A percentile compares a stretch with the other conserved stretches of the same genome.
Evolutionary conservation across 2,797 vertebrate species (phyloP).

Genomic region (Lithobates sylvaticus): DNA sequence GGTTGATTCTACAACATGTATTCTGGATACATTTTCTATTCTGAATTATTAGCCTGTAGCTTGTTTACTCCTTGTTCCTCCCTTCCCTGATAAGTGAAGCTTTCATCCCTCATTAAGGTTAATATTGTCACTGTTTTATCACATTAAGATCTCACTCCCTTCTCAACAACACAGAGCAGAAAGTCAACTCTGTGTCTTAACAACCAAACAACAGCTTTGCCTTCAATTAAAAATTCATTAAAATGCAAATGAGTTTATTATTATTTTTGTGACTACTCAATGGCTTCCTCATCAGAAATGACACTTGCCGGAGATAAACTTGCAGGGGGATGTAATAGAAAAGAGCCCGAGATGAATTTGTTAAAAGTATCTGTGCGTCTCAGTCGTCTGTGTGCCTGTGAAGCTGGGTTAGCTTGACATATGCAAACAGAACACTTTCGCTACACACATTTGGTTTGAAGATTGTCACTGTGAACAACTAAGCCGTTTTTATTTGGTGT

Average conservation of each 20-base stretch:
- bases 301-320: slow-evolving; percentile 69
- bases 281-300: slow-evolving; percentile 71
- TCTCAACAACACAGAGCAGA: slow-evolving; percentile 74
- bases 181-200: slow-evolving; percentile 81
- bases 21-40: slow-evolving; percentile 5
- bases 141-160: slow-evolving; percentile 78
- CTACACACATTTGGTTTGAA: slow-evolving; percentile 23
- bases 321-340: slow-evolving; percentile 9
- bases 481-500: slow-evolving; percentile 45
- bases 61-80: slow-evolving; percentile 58
- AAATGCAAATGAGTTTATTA: slow-evolving; percentile 82
- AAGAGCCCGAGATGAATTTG: slow-evolving; percentile 55
- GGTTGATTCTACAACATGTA: too few relatives aligned
- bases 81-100: slow-evolving; percentile 63
- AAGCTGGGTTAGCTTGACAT: slow-evolving; percentile 21
- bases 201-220: slow-evolving; percentile 84
- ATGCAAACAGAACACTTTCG: slow-evolving; percentile 29
- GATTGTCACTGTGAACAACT: slow-evolving; percentile 35
- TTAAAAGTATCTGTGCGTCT: slow-evolving; percentile 13
- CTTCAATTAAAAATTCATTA: slow-evolving; percentile 88
- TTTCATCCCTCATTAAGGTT: slow-evolving; percentile 81
- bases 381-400: slow-evolving; percentile 14
- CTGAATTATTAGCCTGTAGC: slow-evolving; percentile 11
- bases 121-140: slow-evolving; percentile 80
- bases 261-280: slow-evolving; percentile 69